Evolutionary conservation across 2,113 vertebrate genomes (phyloP).

Genomic region (Hoplias malabaricus): DNA sequence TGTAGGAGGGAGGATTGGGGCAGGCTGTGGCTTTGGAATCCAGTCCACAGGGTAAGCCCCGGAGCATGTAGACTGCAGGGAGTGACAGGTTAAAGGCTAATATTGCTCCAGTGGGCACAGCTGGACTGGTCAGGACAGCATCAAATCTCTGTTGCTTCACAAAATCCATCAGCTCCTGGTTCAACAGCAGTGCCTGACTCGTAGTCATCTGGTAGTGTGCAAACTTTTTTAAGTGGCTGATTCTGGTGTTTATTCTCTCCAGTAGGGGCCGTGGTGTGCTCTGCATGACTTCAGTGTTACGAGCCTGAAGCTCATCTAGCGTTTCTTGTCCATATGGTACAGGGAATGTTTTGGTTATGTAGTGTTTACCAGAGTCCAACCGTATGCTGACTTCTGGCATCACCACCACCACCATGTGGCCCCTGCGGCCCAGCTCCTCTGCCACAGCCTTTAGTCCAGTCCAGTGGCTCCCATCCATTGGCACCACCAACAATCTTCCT

Average conservation of each 20-base stretch:
- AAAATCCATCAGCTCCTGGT: constrained; percentile 56
- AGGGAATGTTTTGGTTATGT: constrained; percentile 60
- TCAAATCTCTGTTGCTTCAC: constrained; percentile 63
- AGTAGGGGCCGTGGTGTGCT: constrained; percentile 53
- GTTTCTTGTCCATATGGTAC: constrained; percentile 67
- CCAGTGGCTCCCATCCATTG: constrained; percentile 92
- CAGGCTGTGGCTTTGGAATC: constrained; percentile 64
- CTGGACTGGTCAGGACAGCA: constrained; percentile 67
- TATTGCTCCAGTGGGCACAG: constrained; percentile 65
- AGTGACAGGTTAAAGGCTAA: constrained; percentile 61
- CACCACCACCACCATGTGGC: constrained; percentile 73
- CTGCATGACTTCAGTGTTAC: not conserved
- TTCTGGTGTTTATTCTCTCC: constrained; percentile 51
- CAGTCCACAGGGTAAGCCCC: constrained; percentile 59
- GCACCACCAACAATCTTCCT: no score
- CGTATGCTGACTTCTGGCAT: no score
- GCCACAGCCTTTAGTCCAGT: constrained; percentile 69
- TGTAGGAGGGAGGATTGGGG: constrained; percentile 71
- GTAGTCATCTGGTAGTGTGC: not conserved
- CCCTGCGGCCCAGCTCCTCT: constrained; percentile 74
- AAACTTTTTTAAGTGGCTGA: constrained; percentile 8
- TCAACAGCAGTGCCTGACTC: constrained; percentile 72
- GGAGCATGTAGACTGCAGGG: no score
- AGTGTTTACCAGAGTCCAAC: constrained; percentile 74
- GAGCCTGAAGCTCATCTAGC: no score